phyloP scores from a whole-genome alignment of 2,113 vertebrate species.

The Burhinus bistriatus region DNA sequence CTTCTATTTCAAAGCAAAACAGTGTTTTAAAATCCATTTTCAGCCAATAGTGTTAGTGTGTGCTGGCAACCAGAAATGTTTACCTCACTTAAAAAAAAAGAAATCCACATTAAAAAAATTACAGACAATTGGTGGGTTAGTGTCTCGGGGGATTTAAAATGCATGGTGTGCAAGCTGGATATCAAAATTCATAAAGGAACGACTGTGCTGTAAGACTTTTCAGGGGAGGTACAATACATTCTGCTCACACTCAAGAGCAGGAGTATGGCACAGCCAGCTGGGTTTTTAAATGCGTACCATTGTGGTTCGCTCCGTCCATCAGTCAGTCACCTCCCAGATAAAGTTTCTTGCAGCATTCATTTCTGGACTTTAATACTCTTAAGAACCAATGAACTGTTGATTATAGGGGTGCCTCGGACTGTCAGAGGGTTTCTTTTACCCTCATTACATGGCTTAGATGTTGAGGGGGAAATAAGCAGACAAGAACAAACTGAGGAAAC shows the following conservation, averaged over 20 bases:
- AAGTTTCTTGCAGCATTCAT: slow-evolving; percentile 13
- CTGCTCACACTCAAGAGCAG: not conserved
- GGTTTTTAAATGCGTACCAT: slow-evolving; percentile 18
- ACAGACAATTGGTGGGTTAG: not conserved
- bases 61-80: not conserved
- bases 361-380: not conserved
- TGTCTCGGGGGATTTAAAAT: not conserved
- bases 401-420: not conserved
- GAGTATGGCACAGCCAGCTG: not conserved
- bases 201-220: not conserved
- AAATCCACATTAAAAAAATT: not conserved
- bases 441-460: not conserved
- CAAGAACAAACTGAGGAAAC: slow-evolving; percentile 11
- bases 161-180: not conserved
- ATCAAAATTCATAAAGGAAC: not conserved
- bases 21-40: not conserved
- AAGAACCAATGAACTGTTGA: slow-evolving; percentile 2
- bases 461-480: not conserved
- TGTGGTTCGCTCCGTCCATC: slow-evolving; percentile 6
- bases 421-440: not conserved
- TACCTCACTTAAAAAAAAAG: not conserved
- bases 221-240: not conserved
- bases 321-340: slow-evolving; percentile 21
- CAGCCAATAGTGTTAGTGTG: not conserved
- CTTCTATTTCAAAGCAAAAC: not conserved